Conservation (phyloP, 1,140 invertebrate genomes). For the Hetaerina americana region DNA sequence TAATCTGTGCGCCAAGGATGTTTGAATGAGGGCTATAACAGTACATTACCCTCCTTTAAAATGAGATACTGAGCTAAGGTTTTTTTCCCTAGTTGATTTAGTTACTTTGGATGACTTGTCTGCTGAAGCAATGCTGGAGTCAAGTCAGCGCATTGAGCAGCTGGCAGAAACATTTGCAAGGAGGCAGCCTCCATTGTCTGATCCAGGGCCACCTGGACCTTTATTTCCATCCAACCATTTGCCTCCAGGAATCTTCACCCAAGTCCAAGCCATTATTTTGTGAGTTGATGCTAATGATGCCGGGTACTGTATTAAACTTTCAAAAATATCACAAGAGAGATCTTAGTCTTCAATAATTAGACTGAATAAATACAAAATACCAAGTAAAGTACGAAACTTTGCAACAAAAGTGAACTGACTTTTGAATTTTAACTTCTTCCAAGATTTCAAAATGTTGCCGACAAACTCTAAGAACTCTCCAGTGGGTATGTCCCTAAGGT, state of each 20-base stretch:
- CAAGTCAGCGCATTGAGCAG: constrained; percentile 81
- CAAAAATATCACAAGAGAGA: not conserved
- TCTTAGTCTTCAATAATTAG: not conserved
- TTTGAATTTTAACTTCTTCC: too few relatives aligned
- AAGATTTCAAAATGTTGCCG: too few relatives aligned
- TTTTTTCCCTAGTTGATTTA: constrained; percentile 75
- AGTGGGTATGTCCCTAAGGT: too few relatives aligned
- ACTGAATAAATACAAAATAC: not conserved
- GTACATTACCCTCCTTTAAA: too few relatives aligned
- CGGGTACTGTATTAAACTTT: constrained; percentile 21
- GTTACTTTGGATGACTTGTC: constrained; percentile 87
- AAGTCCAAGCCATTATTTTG: constrained; percentile 58
- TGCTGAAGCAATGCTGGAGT: constrained; percentile 85
- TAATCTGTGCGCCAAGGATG: too few relatives aligned
- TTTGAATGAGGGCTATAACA: too few relatives aligned
- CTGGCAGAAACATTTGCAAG: constrained; percentile 66
- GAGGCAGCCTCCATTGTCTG: constrained; percentile 46
- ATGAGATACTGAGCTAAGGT: too few relatives aligned
- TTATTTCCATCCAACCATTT: constrained; percentile 50
- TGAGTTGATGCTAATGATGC: constrained; percentile 40
- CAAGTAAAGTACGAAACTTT: not conserved
- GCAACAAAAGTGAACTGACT: too few relatives aligned
- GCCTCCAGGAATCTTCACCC: constrained; percentile 42
- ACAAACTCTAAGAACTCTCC: too few relatives aligned
- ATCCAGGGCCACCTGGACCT: constrained; percentile 57